Conservation (phyloP, 2,888 invertebrate genomes). For the Phragmatobia fuliginosa region DNA sequence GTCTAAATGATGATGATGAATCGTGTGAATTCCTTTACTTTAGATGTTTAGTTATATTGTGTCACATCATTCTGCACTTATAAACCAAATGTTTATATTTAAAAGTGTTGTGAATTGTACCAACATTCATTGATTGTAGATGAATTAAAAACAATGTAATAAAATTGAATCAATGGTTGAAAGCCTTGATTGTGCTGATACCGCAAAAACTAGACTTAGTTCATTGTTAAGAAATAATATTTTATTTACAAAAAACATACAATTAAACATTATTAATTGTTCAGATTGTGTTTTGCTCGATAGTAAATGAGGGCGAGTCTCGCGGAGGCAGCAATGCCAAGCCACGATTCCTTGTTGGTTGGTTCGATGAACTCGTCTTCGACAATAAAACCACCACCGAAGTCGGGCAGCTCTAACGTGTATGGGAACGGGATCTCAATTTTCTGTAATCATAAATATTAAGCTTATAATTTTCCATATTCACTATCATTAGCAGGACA, state of each 20-base stretch:
- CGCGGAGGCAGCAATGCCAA: slow-evolving; percentile 60
- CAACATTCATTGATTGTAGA: too few species aligned
- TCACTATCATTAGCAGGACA: background rate
- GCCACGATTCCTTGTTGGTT: slow-evolving; percentile 68
- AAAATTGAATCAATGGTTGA: too few species aligned
- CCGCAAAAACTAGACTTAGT: background rate
- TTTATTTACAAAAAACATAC: background rate
- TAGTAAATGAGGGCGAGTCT: slow-evolving; percentile 47
- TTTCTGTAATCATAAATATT: slow-evolving; percentile 35
- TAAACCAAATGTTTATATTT: fast-evolving
- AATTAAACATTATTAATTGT: background rate
- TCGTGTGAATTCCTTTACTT: too few species aligned
- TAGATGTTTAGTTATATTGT: too few species aligned
- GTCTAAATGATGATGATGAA: too few species aligned
- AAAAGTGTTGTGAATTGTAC: too few species aligned
- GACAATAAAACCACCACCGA: slow-evolving; percentile 54
- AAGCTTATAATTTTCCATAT: background rate
- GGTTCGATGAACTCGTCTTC: slow-evolving; percentile 62
- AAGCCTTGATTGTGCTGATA: background rate
- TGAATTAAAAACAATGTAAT: too few species aligned
- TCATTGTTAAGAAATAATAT: background rate
- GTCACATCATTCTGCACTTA: too few species aligned
- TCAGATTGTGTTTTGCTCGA: background rate
- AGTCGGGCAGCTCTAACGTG: slow-evolving; percentile 66
- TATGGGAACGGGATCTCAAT: slow-evolving; percentile 64